Evolutionary conservation across 2,113 vertebrate species (phyloP), one percentile per base, ranked within the genome.

Genomic region (Vulpes ferrilata): DNA sequence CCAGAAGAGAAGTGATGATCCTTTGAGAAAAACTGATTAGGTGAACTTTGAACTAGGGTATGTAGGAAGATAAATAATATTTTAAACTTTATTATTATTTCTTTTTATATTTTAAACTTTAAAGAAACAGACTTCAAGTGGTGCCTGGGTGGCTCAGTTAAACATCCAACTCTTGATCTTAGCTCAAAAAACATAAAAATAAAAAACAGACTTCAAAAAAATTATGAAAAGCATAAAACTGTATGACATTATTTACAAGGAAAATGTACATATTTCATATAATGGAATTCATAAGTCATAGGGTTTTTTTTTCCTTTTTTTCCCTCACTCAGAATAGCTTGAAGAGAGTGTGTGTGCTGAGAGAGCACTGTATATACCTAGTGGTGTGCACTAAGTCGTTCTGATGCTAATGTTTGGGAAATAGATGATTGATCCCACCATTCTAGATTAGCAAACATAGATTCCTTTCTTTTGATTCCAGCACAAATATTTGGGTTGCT

Each of bases 331-430:
- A 57, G 19, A 96, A 43, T 86, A n/a, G 92, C 51, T 93, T 94
- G 30, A 55, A 90, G 27, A 65, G 8, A 89, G 83, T 19, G 13
- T 82, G 83, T 19, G 13, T 82, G 35, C 71, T 59, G 35, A 91
- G 23, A 86, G 7, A 88, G 43, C 60, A 73, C 87, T 93, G 25
- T 82, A 30, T 19, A 78, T 65, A 23, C 51, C 87, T 89, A 51
- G 17, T 87, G 32, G 48, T 32, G 2, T 73, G 10, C 51, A 7
- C 25, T 35, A 73, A 87, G 7, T 67, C 62, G 6, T 32, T 57
- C 84, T 80, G n/a, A 59, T 87, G 89, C 84, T 80, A 27, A 53
- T 80, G 83, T 97, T 64, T 51, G 88, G 62, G 84, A 76, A 85
- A 74, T 23, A 79, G 69, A 88, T 30, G 20, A 30, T 55, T 38